These are phyloP conservation scores for Acinonyx jubatus DNA, from an alignment of 2,113 vertebrate species.

Conservation along the genomic window DNA sequence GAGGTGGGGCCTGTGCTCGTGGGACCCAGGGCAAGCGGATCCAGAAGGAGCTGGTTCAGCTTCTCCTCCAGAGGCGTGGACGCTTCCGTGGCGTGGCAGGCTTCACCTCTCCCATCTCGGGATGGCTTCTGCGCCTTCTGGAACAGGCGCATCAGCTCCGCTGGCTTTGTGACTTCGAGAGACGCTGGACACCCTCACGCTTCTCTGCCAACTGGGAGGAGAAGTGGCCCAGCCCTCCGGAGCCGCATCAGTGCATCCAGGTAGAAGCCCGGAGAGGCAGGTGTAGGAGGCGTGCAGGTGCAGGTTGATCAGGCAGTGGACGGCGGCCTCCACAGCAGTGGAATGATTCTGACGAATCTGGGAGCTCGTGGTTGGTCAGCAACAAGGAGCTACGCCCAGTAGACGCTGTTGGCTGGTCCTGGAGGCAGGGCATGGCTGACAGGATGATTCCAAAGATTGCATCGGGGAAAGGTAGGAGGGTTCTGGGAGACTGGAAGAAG, in stretches of 20 bases:
- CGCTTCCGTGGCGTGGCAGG: constrained; percentile 47
- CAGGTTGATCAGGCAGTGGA: constrained; percentile 65
- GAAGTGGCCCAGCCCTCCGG: constrained; percentile 85
- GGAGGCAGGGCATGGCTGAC: not conserved
- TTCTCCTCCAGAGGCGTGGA: constrained; percentile 66
- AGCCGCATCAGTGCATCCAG: constrained; percentile 86
- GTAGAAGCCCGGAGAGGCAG: constrained; percentile 81
- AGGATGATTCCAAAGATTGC: not conserved
- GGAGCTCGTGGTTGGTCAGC: constrained; percentile 44
- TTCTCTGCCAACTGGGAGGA: constrained; percentile 87
- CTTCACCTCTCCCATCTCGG: constrained; percentile 62
- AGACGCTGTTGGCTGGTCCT: not conserved
- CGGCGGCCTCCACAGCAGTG: constrained; percentile 50
- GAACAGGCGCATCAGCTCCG: constrained; percentile 83
- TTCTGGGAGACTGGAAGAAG: not conserved
- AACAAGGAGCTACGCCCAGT: not conserved
- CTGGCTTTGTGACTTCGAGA: constrained; percentile 88
- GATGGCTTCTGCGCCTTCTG: constrained; percentile 85
- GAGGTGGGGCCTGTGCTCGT: not conserved
- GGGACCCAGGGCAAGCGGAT: not conserved
- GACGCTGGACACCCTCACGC: constrained; percentile 84
- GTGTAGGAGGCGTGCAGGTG: constrained; percentile 65
- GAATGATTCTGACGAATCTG: constrained; percentile 72
- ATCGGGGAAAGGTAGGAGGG: not conserved
- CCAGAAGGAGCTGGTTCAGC: constrained; percentile 27